These are phyloP conservation scores for Oceanodroma tethys DNA, from an alignment of 2,113 vertebrate genomes.

Conservation along the genomic window DNA sequence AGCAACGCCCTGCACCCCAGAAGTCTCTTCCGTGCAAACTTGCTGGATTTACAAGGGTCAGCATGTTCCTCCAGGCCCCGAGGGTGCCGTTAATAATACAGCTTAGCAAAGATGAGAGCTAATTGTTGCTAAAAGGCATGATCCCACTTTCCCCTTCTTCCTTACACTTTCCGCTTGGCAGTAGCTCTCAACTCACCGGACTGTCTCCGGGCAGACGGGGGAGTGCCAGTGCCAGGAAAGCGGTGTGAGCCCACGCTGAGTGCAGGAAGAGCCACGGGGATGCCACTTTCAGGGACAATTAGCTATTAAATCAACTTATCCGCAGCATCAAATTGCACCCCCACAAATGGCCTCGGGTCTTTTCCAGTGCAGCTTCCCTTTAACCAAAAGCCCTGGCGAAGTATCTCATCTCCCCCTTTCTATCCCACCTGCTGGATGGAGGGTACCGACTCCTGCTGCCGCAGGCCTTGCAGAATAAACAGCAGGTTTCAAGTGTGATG, in stretches of 20 bases:
- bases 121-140: background rate
- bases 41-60: background rate
- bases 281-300: background rate
- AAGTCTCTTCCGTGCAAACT: background rate
- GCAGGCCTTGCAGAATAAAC: background rate
- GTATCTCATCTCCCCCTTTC: background rate
- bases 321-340: accelerated
- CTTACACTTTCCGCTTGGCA: background rate
- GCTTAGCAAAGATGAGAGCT: background rate
- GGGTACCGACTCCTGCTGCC: background rate
- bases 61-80: accelerated
- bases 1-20: background rate
- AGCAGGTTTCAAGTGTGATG: background rate
- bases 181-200: background rate
- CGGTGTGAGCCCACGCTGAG: background rate
- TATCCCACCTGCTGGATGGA: background rate
- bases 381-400: background rate
- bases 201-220: background rate
- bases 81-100: background rate
- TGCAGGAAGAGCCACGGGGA: background rate
- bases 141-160: background rate
- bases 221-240: background rate
- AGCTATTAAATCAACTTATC: background rate
- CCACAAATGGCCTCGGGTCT: background rate
- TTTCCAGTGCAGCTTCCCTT: background rate